Base-by-base conservation (phyloP, 2,113 vertebrate genomes). In the Prionailurus bengalensis region DNA sequence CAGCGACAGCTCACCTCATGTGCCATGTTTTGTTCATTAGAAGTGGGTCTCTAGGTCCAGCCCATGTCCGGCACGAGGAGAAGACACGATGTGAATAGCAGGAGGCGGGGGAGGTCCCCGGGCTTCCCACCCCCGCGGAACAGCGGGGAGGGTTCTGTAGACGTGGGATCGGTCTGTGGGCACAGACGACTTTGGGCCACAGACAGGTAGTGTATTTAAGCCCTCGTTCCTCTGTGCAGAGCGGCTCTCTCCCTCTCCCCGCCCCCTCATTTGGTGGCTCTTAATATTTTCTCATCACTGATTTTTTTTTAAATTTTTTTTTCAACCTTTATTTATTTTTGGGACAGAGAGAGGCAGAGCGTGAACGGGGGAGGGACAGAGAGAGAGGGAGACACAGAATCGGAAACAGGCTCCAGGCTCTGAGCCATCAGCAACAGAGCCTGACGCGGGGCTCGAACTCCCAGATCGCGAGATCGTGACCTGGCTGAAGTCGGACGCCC, bases 131-230 rank as follows among this genome's bases (percentile, higher is more conserved):
- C 85, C 6, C 45, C 2, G 11, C 5, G 66, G 9, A 68, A 9
- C 15, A 3, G 48, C 1, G 27, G 4, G 23, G 5, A 5, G 12
- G 17, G 5, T 1, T 4, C 36, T 10, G 0, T 0, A 4, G 3
- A 14, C 1, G 0, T 14, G 31, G 73, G 14, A 7, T 42, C 1
- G 14, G 14, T 9, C 29, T 45, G 4, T 29, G 33, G 4, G 45
- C 9, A 33, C 1, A 8, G 25, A 48, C 8, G 53, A 51, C 39
- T 33, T 14, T 9, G 55, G 39, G 0, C 13, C 68, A 9, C 4
- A 31, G 92, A 58, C 21, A 29, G 31, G 51, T 1, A 13, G 10
- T 15, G 5, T 31, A 15, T 8, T 7, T 14, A 27, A 12, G n/a
- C 3, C n/a, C 1, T 80, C 5, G 4, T 3, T 36, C 21, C 36